phyloP scores from a whole-genome alignment of 1,140 invertebrate genomes.

The Tetragnatha versicolor region DNA sequence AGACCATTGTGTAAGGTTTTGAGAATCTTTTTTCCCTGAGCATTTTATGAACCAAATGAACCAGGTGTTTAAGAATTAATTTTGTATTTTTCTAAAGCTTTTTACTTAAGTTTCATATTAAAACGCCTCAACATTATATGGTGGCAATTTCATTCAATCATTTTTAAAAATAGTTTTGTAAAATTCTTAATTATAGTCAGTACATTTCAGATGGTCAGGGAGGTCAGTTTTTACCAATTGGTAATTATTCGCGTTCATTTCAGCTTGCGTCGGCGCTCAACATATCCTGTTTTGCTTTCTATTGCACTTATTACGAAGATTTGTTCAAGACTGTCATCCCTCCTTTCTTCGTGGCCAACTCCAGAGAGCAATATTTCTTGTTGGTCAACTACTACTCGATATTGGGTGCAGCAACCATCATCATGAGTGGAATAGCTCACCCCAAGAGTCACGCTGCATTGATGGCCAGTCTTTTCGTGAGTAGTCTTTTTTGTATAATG shows the following conservation, averaged over 20 bases:
- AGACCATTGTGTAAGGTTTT: too few species aligned
- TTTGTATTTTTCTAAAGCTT: too few species aligned
- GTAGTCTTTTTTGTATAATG: neutral
- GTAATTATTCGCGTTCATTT: neutral
- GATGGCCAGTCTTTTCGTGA: conserved; percentile 24
- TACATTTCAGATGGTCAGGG: too few species aligned
- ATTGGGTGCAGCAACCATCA: neutral
- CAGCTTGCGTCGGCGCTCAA: neutral
- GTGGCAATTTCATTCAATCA: too few species aligned
- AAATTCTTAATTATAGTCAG: too few species aligned
- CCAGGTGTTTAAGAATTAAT: too few species aligned
- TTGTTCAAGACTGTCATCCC: neutral
- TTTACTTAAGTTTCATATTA: too few species aligned
- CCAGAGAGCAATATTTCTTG: neutral
- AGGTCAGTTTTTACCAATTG: neutral
- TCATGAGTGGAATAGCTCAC: neutral
- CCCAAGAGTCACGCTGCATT: neutral
- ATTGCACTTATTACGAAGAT: conserved; percentile 10
- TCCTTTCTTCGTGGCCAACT: conserved; percentile 9
- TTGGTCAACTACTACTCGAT: neutral
- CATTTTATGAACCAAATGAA: too few species aligned
- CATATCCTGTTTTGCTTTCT: neutral
- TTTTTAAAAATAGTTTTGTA: too few species aligned
- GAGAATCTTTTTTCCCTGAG: too few species aligned
- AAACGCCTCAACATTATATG: too few species aligned